phyloP scores from a whole-genome alignment of 2,797 vertebrate genomes.

The Moxostoma hubbsi region DNA sequence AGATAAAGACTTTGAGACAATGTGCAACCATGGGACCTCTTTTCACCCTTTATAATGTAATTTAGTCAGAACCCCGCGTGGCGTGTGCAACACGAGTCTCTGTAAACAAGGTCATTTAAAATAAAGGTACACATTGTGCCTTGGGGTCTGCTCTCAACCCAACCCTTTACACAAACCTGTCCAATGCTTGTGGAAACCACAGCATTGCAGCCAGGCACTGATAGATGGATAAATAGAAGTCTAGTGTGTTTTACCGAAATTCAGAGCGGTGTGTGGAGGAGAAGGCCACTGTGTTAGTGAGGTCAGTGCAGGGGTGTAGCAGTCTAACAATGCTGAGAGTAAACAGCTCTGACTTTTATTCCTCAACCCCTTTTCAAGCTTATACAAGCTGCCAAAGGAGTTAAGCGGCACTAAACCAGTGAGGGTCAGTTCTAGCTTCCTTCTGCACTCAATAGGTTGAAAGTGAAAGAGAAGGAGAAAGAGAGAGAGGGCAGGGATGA shows the following conservation, averaged over 20 bases:
- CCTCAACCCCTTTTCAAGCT: slow-evolving; percentile 35
- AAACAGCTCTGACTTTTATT: slow-evolving; percentile 62
- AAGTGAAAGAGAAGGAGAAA: slow-evolving; percentile 1
- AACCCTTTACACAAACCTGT: slow-evolving; percentile 63
- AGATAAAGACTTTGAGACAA: neutral
- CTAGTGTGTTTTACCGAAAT: neutral
- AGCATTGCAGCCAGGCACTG: slow-evolving; percentile 21
- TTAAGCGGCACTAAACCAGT: slow-evolving; percentile 34
- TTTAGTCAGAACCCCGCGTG: slow-evolving; percentile 72
- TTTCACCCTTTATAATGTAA: slow-evolving; percentile 69
- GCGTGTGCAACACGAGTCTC: slow-evolving; percentile 68
- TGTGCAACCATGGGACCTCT: slow-evolving; percentile 24
- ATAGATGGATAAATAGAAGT: neutral
- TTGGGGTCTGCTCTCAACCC: slow-evolving; percentile 56
- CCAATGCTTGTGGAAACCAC: neutral
- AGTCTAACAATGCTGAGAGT: slow-evolving; percentile 67
- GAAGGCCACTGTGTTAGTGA: slow-evolving; percentile 50
- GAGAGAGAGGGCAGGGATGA: neutral
- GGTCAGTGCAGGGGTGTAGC: slow-evolving; percentile 64
- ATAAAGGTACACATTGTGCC: slow-evolving; percentile 79
- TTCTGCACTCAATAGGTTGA: slow-evolving; percentile 34
- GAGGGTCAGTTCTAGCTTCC: slow-evolving; percentile 29
- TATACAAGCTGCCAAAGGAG: slow-evolving; percentile 40
- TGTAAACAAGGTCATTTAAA: slow-evolving; percentile 83
- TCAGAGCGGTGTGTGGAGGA: neutral